These are phyloP conservation scores for Artemia sinica DNA, from an alignment of 2,888 invertebrate species.

Conservation along the genomic window DNA sequence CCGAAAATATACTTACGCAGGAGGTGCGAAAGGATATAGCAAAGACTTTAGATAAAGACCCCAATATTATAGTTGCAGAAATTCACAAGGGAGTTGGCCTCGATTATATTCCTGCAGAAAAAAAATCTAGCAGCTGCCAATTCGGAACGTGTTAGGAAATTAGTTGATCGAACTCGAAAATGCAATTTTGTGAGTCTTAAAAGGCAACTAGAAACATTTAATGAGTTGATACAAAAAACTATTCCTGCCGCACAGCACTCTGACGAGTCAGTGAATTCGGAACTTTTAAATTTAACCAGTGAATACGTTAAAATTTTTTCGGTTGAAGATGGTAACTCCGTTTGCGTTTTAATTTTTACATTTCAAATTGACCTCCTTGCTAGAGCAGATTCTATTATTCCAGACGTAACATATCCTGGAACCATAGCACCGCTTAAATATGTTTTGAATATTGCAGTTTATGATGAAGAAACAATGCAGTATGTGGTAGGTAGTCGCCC, in stretches of 20 bases:
- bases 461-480: too few species aligned
- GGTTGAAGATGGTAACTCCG: background rate
- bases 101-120: background rate
- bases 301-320: background rate
- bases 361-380: background rate
- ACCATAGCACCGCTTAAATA: too few species aligned
- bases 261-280: background rate
- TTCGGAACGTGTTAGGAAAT: background rate
- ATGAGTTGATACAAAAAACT: background rate
- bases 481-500: background rate
- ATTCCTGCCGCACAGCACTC: background rate
- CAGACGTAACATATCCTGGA: constrained; percentile 10
- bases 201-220: background rate
- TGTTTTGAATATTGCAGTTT: too few species aligned
- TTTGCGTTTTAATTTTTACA: background rate
- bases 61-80: background rate
- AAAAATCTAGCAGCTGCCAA: background rate
- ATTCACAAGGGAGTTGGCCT: background rate
- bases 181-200: background rate
- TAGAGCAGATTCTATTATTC: background rate
- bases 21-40: background rate
- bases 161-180: background rate
- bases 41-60: constrained; percentile 1
- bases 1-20: background rate
- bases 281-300: background rate